phyloP scores from a whole-genome alignment of 2,888 invertebrate genomes.

The Acrocera orbiculus region DNA sequence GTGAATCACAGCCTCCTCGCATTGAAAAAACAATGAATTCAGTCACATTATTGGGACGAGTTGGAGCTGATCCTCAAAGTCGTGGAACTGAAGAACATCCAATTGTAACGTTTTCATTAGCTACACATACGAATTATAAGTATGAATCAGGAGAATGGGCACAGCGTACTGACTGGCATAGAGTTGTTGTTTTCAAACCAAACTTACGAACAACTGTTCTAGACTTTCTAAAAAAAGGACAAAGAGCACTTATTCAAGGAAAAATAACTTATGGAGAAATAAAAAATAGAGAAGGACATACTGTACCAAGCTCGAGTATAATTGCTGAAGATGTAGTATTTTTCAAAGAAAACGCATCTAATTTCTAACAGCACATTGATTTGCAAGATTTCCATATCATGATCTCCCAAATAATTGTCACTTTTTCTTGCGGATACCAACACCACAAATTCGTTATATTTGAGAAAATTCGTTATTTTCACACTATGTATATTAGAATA shows the following conservation, averaged over 20 bases:
- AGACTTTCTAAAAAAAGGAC: conserved; percentile 69
- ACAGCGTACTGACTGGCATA: conserved; percentile 85
- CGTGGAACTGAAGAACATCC: conserved; percentile 69
- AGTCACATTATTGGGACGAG: conserved; percentile 70
- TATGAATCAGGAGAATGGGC: conserved; percentile 59
- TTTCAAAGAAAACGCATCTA: conserved; percentile 45
- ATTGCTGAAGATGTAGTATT: conserved; percentile 79
- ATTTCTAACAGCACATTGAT: no score
- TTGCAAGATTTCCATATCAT: no score
- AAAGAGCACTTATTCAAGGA: conserved; percentile 65
- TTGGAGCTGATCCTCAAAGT: conserved; percentile 75
- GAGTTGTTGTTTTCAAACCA: conserved; percentile 72
- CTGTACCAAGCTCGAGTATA: conserved; percentile 55
- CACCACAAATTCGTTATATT: no score
- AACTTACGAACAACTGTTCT: conserved; percentile 60
- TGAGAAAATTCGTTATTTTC: no score
- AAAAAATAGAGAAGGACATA: conserved; percentile 55
- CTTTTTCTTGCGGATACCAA: no score
- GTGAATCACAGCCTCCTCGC: no score
- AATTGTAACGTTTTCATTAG: conserved; percentile 73
- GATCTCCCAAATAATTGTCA: no score
- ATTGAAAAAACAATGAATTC: conserved; percentile 51
- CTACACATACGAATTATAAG: conserved; percentile 74
- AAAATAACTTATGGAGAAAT: conserved; percentile 72
- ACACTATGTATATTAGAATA: no score